These are phyloP conservation scores for Drosophila lacicola DNA, from an alignment of 2,888 invertebrate genomes.

Conservation along the genomic window DNA sequence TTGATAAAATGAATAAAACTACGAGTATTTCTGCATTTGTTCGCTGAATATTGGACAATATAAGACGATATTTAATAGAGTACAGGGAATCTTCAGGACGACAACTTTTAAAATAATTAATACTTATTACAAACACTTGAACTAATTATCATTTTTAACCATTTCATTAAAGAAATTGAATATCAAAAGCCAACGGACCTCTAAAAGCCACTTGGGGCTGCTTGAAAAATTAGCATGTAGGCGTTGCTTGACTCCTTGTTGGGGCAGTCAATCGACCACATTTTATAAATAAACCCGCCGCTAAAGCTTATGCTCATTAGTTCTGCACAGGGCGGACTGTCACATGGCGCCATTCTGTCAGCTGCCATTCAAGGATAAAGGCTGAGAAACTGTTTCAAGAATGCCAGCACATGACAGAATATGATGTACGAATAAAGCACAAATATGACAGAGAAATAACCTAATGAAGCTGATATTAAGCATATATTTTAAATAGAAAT, in stretches of 20 bases:
- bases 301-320: conserved; percentile 4
- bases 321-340: neutral
- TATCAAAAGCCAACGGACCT: conserved; percentile 1
- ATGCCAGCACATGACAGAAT: neutral
- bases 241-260: neutral
- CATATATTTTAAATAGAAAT: no score
- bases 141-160: conserved; percentile 5
- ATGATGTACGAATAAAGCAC: neutral
- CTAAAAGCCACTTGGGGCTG: conserved; percentile 1
- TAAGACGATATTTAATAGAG: no score
- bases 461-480: no score
- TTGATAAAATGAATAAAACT: no score
- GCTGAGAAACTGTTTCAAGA: no score
- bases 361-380: neutral
- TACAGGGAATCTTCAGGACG: neutral
- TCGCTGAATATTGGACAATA: no score
- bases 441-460: no score
- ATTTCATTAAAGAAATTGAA: neutral
- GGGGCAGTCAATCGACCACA: neutral
- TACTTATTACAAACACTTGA: neutral
- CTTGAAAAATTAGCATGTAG: neutral
- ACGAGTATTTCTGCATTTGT: no score
- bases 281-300: neutral
- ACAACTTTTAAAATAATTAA: no score
- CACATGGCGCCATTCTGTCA: neutral